Base-by-base conservation (phyloP, 2,113 vertebrate genomes). In the Aramus guarauna region DNA sequence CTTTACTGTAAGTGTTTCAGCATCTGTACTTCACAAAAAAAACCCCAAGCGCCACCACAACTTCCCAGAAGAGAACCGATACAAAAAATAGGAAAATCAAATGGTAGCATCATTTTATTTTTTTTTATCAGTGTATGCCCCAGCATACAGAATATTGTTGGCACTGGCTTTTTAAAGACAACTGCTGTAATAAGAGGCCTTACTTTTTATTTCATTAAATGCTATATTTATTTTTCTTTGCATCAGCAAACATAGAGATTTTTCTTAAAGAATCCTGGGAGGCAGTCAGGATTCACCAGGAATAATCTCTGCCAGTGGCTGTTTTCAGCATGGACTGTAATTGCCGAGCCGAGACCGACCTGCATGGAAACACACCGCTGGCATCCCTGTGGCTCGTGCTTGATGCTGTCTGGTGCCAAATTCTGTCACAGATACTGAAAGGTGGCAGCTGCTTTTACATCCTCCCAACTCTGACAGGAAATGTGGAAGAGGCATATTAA, bases 201-300 rank as follows among this genome's bases (percentile, higher is more conserved):
- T 98, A 94, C 81, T 93, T 97, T 96, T 97, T 41, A 73, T 94
- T 94, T 96, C 64, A 79, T 66, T 96, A 88, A 88, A 79, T 92
- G 79, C 36, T 75, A 3, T 77, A 68, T 94, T 63, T 62, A 45
- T 88, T 92, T 83, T 95, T 68, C n/a, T 72, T 96, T 93, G 71
- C 71, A 78, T 77, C 85, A 69, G 58, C 87, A 90, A 71, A 94
- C 43, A 55, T 93, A 74, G 88, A 82, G 75, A 63, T 87, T 85
- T 95, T 86, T 90, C 55, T 63, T 75, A 89, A 45, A 73, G 52
- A 82, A 3, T 11, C 29, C 43, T 93, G 52, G 47, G 73, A 76
- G 85, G 47, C 32, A 76, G 87, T 86, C 20, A 66, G 45, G 85
- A 62, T 93, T 82, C 23, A 79, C 30, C 69, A 80, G 84, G 73